Conservation (phyloP, 1,140 invertebrate species). For the Panagrolaimus sp. region DNA sequence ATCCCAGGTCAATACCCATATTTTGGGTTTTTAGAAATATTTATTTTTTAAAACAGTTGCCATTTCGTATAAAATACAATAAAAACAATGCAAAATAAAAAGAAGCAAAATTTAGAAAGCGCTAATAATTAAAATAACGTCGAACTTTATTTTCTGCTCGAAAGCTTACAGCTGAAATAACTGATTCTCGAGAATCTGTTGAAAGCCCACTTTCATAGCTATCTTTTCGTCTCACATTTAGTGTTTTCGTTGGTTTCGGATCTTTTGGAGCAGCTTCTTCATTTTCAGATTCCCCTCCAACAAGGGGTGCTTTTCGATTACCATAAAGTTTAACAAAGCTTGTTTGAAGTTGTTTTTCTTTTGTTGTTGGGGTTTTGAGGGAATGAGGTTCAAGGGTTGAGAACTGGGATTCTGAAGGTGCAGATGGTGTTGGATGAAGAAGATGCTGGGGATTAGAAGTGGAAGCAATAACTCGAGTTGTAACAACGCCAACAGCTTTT, state of each 20-base stretch:
- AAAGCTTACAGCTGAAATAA: constrained; percentile 15
- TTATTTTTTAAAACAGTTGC: no score
- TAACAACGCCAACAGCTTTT: background rate
- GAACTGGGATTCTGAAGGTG: background rate
- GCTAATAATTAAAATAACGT: constrained; percentile 23
- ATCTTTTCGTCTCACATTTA: constrained; percentile 15
- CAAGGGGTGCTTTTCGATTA: background rate
- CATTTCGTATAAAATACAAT: no score
- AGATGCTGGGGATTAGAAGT: background rate
- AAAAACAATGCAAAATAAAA: no score
- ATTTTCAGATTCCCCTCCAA: background rate
- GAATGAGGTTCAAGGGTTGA: background rate
- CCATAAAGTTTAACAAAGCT: background rate
- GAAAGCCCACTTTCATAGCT: background rate
- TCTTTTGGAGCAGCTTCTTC: background rate
- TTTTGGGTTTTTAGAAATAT: no score
- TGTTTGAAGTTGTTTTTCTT: background rate
- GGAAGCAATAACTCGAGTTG: background rate
- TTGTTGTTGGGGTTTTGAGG: background rate
- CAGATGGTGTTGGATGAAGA: background rate
- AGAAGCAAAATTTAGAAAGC: background rate
- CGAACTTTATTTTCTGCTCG: constrained; percentile 18
- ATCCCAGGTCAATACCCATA: no score
- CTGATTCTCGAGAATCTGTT: constrained; percentile 9
- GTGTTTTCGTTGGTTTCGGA: constrained; percentile 14